phyloP scores from a whole-genome alignment of 1,140 invertebrate species.

The Macrosteles quadrilineatus region DNA sequence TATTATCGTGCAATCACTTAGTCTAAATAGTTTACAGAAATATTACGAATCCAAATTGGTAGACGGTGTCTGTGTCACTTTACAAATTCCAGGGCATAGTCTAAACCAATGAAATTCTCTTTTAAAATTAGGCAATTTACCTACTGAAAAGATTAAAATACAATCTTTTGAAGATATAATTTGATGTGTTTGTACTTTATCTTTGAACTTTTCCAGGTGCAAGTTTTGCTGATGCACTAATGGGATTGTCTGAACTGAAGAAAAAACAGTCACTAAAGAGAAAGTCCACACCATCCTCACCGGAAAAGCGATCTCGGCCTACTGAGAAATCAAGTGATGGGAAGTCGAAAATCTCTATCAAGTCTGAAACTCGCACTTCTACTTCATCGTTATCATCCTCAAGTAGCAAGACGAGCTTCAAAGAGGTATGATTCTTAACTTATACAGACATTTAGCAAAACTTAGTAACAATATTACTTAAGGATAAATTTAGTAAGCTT shows the following conservation, averaged over 20 bases:
- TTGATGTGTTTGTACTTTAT: slow-evolving; percentile 1
- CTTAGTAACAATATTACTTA: slow-evolving; percentile 46
- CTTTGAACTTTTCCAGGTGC: slow-evolving; percentile 60
- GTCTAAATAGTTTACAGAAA: too few relatives aligned
- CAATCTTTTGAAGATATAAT: too few relatives aligned
- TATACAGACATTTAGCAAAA: slow-evolving; percentile 70
- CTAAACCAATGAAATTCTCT: too few relatives aligned
- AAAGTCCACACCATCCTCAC: slow-evolving; percentile 5
- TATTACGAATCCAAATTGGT: too few relatives aligned
- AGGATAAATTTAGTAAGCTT: slow-evolving; percentile 21
- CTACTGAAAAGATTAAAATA: too few relatives aligned
- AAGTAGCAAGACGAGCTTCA: slow-evolving; percentile 44
- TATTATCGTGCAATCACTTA: too few relatives aligned
- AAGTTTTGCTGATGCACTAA: slow-evolving; percentile 77
- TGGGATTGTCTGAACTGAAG: slow-evolving; percentile 63
- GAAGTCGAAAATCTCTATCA: too few relatives aligned
- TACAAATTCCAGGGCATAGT: too few relatives aligned
- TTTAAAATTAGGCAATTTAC: too few relatives aligned
- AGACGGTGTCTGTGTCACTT: too few relatives aligned
- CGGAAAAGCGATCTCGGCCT: not conserved
- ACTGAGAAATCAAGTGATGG: too few relatives aligned
- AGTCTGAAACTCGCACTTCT: too few relatives aligned
- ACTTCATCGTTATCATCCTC: not conserved
- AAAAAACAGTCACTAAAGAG: slow-evolving; percentile 51
- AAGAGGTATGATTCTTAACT: slow-evolving; percentile 49